phyloP scores from a whole-genome alignment of 2,888 invertebrate species.

The Drosophila paucipuncta region DNA sequence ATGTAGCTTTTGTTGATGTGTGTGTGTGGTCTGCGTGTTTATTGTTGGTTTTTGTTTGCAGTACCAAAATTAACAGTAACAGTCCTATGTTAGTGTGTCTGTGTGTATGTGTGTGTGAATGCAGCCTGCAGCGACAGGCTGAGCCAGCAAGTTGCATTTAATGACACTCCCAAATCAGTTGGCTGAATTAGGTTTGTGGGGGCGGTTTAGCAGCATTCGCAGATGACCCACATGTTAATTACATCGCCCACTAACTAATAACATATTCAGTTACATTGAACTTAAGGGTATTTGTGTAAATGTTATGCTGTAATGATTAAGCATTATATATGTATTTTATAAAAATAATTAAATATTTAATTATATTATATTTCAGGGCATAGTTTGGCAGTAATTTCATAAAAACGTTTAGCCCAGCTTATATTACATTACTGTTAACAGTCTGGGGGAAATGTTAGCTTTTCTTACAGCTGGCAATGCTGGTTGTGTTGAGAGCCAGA shows the following conservation, averaged over 20 bases:
- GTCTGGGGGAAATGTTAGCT: conserved; percentile 19
- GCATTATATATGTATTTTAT: background rate
- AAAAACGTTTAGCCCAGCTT: background rate
- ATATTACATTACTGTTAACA: conserved; percentile 41
- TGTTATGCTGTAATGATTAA: background rate
- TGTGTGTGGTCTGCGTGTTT: conserved; percentile 27
- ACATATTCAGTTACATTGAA: background rate
- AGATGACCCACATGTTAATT: conserved; percentile 47
- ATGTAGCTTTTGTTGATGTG: conserved; percentile 56
- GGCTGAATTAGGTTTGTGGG: conserved; percentile 16
- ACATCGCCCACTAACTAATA: conserved; percentile 7
- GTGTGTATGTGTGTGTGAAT: conserved; percentile 5
- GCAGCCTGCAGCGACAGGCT: conserved; percentile 26
- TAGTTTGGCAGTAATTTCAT: background rate
- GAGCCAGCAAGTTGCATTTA: conserved; percentile 29
- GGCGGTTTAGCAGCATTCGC: conserved; percentile 22
- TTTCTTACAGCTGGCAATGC: conserved; percentile 54
- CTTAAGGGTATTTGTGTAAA: background rate
- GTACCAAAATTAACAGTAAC: conserved; percentile 34
- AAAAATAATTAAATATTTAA: background rate
- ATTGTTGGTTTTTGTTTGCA: conserved; percentile 24
- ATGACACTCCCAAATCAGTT: conserved; percentile 44
- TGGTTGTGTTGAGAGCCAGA: conserved; percentile 19
- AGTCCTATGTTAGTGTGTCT: background rate
- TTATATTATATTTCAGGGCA: no score